A percentile compares a stretch with the other conserved stretches of the same genome.
phyloP scores from a whole-genome alignment of 2,797 vertebrate species.

The Alectoris magna region DNA sequence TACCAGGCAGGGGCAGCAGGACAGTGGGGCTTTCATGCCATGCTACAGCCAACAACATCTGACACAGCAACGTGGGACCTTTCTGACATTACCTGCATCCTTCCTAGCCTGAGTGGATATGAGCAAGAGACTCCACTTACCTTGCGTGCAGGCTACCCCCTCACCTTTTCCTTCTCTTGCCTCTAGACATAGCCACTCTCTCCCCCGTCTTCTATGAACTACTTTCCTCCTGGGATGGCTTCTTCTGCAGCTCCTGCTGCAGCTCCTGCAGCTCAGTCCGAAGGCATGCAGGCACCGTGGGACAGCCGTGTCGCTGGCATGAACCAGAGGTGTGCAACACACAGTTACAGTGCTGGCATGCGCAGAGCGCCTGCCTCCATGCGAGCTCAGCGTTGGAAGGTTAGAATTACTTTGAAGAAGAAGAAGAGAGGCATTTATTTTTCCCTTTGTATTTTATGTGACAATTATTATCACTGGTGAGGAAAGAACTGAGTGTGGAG shows the following conservation, averaged over 20 bases:
- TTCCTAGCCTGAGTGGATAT: neutral
- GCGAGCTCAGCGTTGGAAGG: conserved; percentile 23
- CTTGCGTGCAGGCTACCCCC: neutral
- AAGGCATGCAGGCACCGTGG: conserved; percentile 7
- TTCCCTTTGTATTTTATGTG: neutral
- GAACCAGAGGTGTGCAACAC: neutral
- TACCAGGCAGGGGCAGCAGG: neutral
- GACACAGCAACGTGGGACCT: neutral
- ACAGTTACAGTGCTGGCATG: neutral
- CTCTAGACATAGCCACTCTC: conserved; percentile 35
- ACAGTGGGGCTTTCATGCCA: neutral
- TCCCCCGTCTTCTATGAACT: conserved; percentile 16
- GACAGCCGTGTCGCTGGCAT: neutral
- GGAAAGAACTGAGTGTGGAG: neutral
- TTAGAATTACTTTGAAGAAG: conserved; percentile 30
- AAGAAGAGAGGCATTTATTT: conserved; percentile 64
- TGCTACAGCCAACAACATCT: neutral
- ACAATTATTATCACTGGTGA: conserved; percentile 24
- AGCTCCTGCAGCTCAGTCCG: neutral
- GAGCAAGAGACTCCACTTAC: conserved; percentile 66
- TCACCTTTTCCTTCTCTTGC: conserved; percentile 58
- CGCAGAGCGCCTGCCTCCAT: neutral
- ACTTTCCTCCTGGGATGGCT: neutral
- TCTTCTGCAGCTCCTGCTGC: conserved; percentile 14
- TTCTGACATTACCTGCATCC: neutral